Evolutionary conservation across 2,797 vertebrate species (phyloP).

Genomic region (Helarctos malayanus): DNA sequence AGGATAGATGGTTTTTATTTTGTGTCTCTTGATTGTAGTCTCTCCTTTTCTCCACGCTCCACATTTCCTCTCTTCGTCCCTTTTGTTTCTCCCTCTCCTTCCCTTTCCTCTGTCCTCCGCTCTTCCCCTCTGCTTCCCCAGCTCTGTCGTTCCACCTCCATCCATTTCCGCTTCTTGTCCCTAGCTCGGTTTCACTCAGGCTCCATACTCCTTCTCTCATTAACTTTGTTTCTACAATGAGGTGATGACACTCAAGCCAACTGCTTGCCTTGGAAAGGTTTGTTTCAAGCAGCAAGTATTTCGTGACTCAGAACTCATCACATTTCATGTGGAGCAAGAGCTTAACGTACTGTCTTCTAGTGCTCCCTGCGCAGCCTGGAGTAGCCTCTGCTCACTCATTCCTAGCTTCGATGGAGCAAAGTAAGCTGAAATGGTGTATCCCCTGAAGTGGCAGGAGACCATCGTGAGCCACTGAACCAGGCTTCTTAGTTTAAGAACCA

Average conservation of each 20-base stretch:
- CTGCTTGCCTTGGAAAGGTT: neutral
- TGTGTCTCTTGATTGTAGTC: neutral
- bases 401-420: conserved; percentile 15
- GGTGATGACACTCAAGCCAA: neutral
- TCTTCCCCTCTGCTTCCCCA: neutral
- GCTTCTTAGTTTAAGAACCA: conserved; percentile 20
- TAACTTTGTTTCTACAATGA: neutral
- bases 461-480: conserved; percentile 43
- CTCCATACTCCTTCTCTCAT: neutral
- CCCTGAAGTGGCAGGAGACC: conserved; percentile 43
- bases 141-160: neutral
- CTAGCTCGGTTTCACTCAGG: neutral
- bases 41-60: neutral
- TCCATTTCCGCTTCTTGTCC: neutral
- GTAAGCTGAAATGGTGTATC: neutral
- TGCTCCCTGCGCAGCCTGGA: neutral
- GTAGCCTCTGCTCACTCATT: neutral
- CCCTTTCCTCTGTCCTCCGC: neutral
- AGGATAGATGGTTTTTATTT: neutral
- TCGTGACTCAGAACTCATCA: neutral
- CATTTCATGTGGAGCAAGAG: conserved; percentile 26
- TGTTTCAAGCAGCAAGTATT: neutral
- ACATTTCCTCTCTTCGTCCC: neutral
- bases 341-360: neutral
- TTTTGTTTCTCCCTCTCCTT: neutral